Base-by-base conservation (phyloP, 2,888 invertebrate genomes). In the Drosophila crucigera region DNA sequence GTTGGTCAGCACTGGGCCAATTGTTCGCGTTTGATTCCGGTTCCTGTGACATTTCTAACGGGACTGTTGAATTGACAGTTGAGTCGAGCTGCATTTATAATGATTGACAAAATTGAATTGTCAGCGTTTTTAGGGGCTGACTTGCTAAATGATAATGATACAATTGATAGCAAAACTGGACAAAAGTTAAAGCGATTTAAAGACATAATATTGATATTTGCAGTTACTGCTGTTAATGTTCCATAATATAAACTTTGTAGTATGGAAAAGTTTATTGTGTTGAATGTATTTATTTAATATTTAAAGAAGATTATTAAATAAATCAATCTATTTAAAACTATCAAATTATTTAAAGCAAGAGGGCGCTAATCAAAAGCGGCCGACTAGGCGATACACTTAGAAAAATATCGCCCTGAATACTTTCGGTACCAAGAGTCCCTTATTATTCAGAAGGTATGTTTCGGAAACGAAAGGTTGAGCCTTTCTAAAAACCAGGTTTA, bases 121-220 rank as follows among this genome's bases (percentile, higher is more conserved):
- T 73, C 73, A 73, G 39, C 66, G 37, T n/a, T 19, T 28, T 47
- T 74, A 74, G 55, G 31, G 35, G 56, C 60, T 73, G 73, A 73
- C 73, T 73, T 73, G 74, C 73, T 65, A 5, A 22, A 58, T 31
- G 11, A 41, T 56, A 33, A 62, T 39, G 4, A 22, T 4, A 47
- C 7, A 47, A 14, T n/a, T 41, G 25, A 62, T 41, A 41, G 14
- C 5, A 4, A 10, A 37, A 3, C 9, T 16, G 16, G 2, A 22
- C 9, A 35, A 22, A 47, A 30, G 30, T 61, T 31, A 16, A 16
- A 30, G 16, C 30, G 7, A 3, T 4, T 11, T 22, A 22, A 37
- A 11, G n/a, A 30, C 22, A 11, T n/a, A n/a, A 14, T 4, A 30
- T 22, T 33, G 16, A 11, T 22, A 22, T n/a, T n/a, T n/a, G n/a